Percentiles rank a stretch among this genome's conserved stretches.
phyloP scores from a whole-genome alignment of 2,113 vertebrate species.

The Indicator maculatus region DNA sequence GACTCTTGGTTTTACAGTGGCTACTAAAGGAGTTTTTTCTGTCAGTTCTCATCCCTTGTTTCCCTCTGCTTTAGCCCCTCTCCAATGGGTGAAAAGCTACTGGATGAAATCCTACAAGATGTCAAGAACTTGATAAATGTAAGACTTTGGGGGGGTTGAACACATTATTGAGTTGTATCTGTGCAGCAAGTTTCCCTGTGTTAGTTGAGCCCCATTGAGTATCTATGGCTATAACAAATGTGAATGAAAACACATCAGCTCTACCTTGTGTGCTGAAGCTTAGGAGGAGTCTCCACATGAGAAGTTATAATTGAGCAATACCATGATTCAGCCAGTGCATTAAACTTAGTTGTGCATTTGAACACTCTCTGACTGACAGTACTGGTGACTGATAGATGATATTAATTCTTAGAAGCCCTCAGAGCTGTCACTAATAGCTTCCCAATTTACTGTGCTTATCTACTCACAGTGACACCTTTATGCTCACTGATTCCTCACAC shows the following conservation, averaged over 20 bases:
- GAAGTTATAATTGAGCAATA: background rate
- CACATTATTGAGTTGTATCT: background rate
- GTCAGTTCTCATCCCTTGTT: background rate
- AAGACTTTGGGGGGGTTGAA: background rate
- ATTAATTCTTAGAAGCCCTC: background rate
- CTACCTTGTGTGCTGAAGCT: background rate
- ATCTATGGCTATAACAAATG: background rate
- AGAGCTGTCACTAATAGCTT: background rate
- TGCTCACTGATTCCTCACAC: background rate
- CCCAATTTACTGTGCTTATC: background rate
- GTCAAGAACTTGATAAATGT: constrained; percentile 58
- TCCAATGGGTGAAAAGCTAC: background rate
- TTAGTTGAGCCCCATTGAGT: background rate
- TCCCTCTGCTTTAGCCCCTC: background rate
- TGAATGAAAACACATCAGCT: background rate
- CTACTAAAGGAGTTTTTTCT: background rate
- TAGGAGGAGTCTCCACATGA: background rate
- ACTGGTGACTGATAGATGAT: background rate
- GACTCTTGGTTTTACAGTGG: background rate
- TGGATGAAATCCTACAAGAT: constrained; percentile 18
- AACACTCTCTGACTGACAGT: background rate
- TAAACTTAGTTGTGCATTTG: background rate
- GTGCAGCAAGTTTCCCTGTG: background rate
- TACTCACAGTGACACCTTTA: background rate
- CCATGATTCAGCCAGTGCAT: background rate